A percentile compares a stretch with the other conserved stretches of the same genome.
These are phyloP conservation scores for Drosophila ambigua DNA, from an alignment of 1,140 invertebrate species.

Conservation along the genomic window DNA sequence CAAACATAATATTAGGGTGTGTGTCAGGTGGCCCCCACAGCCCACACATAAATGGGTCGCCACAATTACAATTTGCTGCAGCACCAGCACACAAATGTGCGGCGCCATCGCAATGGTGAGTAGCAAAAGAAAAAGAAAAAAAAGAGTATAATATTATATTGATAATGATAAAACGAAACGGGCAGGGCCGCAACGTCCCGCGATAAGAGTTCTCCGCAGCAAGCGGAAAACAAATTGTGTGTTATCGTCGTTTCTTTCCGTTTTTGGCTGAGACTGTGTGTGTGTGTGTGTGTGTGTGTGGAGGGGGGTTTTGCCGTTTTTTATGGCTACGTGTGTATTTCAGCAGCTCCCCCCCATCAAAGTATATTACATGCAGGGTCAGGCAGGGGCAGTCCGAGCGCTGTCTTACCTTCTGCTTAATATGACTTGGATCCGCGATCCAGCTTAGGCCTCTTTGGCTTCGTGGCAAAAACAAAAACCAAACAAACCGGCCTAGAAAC, in stretches of 20 bases:
- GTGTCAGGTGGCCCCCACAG: too few species aligned
- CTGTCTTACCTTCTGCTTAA: too few species aligned
- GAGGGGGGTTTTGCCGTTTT: slow-evolving; percentile 20
- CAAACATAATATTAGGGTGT: slow-evolving; percentile 34
- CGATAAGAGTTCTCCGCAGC: slow-evolving; percentile 15
- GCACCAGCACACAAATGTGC: slow-evolving; percentile 31
- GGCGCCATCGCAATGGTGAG: slow-evolving; percentile 59
- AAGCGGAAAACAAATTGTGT: slow-evolving; percentile 31
- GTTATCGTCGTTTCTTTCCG: slow-evolving; percentile 41
- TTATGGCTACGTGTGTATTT: slow-evolving; percentile 43
- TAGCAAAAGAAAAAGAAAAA: slow-evolving; percentile 2
- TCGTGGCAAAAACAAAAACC: slow-evolving; percentile 40
- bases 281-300: slow-evolving; percentile 9
- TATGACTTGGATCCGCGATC: not conserved
- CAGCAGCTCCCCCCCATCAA: not conserved
- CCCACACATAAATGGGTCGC: slow-evolving; percentile 45
- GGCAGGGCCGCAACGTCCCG: not conserved
- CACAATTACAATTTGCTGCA: slow-evolving; percentile 37
- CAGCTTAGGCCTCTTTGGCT: not conserved
- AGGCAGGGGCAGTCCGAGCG: too few species aligned
- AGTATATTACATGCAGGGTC: too few species aligned
- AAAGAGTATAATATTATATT: slow-evolving; percentile 3
- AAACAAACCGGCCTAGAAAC: slow-evolving; percentile 41
- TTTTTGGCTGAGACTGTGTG: not conserved
- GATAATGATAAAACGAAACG: slow-evolving; percentile 31